These are phyloP conservation scores for Muricea muricata DNA, from an alignment of 92 coral and sea anemone species.

Conservation along the genomic window DNA sequence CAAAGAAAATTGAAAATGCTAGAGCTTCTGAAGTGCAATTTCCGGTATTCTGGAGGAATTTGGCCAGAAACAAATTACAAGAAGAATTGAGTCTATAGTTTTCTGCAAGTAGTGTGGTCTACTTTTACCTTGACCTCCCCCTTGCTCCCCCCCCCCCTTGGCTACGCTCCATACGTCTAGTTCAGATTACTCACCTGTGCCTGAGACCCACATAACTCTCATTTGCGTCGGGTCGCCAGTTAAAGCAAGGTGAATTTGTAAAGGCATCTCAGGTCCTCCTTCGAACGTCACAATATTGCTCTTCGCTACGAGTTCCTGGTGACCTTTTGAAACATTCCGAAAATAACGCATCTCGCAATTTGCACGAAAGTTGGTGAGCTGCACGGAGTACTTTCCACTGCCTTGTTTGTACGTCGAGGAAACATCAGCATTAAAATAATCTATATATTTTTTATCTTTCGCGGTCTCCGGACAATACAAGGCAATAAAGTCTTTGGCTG, in stretches of 20 bases:
- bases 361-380: constrained; percentile 45
- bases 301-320: constrained; percentile 65
- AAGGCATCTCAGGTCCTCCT: constrained; percentile 80
- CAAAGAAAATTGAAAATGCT: too few species aligned
- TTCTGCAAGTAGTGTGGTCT: too few species aligned
- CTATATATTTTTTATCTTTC: constrained; percentile 71
- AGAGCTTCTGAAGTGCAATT: too few species aligned
- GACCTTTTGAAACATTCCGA: constrained; percentile 23
- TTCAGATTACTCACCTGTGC: constrained; percentile 26
- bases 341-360: constrained; percentile 63
- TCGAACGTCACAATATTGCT: constrained; percentile 79
- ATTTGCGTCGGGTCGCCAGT: constrained; percentile 90
- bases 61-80: too few species aligned
- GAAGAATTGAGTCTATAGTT: too few species aligned
- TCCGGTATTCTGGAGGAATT: too few species aligned
- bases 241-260: constrained; percentile 88
- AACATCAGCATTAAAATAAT: constrained; percentile 60
- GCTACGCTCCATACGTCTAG: too few species aligned
- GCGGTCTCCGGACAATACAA: constrained; percentile 84
- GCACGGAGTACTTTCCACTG: constrained; percentile 39
- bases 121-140: too few species aligned
- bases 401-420: constrained; percentile 68
- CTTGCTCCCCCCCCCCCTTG: too few species aligned
- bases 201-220: constrained; percentile 85
- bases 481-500: constrained; percentile 70